Evolutionary conservation across 2,888 invertebrate genomes (phyloP).

Genomic region (Pristionchus arcanus): DNA sequence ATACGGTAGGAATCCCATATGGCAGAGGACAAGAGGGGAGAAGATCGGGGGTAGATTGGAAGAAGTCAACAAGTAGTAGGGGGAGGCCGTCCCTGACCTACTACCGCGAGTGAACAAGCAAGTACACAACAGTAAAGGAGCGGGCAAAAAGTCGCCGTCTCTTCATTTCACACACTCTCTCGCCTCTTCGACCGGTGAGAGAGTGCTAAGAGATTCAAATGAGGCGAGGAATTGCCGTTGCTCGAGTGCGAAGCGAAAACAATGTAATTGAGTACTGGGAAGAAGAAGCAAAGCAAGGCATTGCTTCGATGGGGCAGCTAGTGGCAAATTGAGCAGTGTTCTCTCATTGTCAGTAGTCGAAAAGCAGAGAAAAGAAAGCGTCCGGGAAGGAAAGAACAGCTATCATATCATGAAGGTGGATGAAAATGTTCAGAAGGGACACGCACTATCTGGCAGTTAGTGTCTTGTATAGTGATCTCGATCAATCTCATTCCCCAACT

Average conservation of each 20-base stretch:
- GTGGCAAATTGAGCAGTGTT: neutral
- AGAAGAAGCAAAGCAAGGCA: neutral
- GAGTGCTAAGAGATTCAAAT: too few species aligned
- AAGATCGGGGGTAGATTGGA: neutral
- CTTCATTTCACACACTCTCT: too few species aligned
- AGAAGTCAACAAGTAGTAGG: slow-evolving; percentile 6
- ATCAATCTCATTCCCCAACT: neutral
- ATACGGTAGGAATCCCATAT: slow-evolving; percentile 15
- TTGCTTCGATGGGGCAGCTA: neutral
- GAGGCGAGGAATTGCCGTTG: neutral
- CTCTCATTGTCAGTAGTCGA: neutral
- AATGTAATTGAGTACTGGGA: slow-evolving; percentile 3
- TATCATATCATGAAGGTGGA: too few species aligned
- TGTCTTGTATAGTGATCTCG: too few species aligned
- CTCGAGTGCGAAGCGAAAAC: neutral
- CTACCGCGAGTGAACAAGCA: neutral
- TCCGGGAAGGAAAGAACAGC: neutral
- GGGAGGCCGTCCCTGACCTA: slow-evolving; percentile 10
- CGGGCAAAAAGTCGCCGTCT: too few species aligned
- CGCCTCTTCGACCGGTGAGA: too few species aligned
- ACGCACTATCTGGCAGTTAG: too few species aligned
- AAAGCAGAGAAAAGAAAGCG: neutral
- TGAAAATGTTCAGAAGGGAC: too few species aligned
- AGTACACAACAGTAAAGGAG: slow-evolving; percentile 19
- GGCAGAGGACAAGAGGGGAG: neutral